These are phyloP conservation scores for Cotesia vestalis DNA, from an alignment of 1,140 invertebrate species.

Conservation along the genomic window DNA sequence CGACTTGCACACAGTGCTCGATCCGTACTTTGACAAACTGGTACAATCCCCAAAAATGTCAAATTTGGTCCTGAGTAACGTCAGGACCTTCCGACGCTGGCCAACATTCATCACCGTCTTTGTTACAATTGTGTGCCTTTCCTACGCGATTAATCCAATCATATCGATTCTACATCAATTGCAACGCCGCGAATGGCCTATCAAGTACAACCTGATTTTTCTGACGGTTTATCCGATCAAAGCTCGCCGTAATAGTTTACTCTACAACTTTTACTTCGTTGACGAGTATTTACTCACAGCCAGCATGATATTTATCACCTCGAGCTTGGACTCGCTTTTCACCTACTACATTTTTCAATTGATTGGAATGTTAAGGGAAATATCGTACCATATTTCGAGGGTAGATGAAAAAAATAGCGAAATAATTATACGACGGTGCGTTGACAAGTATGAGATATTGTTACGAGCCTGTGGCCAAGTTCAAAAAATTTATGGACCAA, in stretches of 20 bases:
- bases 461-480: constrained; percentile 28
- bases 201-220: constrained; percentile 32
- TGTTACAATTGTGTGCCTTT: neutral
- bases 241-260: neutral
- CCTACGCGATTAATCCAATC: constrained; percentile 15
- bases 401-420: constrained; percentile 33
- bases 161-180: constrained; percentile 14
- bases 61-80: constrained; percentile 12
- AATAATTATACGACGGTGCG: constrained; percentile 36
- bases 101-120: neutral
- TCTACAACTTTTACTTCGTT: constrained; percentile 37
- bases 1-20: constrained; percentile 29
- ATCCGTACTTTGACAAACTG: constrained; percentile 19
- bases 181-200: neutral
- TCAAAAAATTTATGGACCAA: constrained; percentile 34
- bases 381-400: constrained; percentile 33
- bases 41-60: constrained; percentile 4
- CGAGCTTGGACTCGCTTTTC: constrained; percentile 45
- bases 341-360: constrained; percentile 46
- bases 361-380: constrained; percentile 33
- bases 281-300: constrained; percentile 27
- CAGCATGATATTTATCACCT: constrained; percentile 34
- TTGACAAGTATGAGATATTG: constrained; percentile 26
- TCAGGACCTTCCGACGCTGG: neutral
- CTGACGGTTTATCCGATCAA: constrained; percentile 32